Percentiles rank a stretch among this genome's conserved stretches.
phyloP scores from a whole-genome alignment of 1,140 invertebrate genomes.

The Aporrectodea caliginosa region DNA sequence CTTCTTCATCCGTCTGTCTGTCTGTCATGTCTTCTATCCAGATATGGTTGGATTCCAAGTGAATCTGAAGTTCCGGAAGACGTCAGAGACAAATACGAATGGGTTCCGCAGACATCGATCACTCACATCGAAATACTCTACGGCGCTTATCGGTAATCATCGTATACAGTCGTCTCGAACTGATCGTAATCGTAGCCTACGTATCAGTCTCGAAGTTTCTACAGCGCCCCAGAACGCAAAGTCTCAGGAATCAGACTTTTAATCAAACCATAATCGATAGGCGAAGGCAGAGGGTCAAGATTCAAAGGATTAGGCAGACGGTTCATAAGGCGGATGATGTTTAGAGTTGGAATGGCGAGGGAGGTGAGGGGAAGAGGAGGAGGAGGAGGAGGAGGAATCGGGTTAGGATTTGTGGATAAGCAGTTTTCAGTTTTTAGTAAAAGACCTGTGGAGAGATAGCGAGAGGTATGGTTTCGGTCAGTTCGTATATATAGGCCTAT shows the following conservation, averaged over 20 bases:
- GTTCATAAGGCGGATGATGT: no score
- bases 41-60: slow-evolving; percentile 49
- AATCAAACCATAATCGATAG: not conserved
- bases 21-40: not conserved
- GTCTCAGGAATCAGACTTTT: not conserved
- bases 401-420: no score
- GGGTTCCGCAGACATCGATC: slow-evolving; percentile 51
- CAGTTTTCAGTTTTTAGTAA: no score
- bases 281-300: not conserved
- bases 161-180: not conserved
- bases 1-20: no score
- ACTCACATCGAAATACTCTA: slow-evolving; percentile 55
- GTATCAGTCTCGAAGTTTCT: no score
- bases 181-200: not conserved
- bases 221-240: not conserved
- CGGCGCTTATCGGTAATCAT: slow-evolving; percentile 46
- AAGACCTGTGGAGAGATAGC: no score
- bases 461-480: no score
- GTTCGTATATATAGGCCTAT: no score
- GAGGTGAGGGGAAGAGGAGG: no score
- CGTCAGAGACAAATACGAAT: slow-evolving; percentile 43
- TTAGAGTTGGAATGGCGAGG: no score
- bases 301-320: not conserved
- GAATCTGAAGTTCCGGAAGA: slow-evolving; percentile 42
- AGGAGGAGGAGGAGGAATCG: no score